Conservation (phyloP, 2,797 vertebrate species). For the Poeciliopsis gracilis region DNA sequence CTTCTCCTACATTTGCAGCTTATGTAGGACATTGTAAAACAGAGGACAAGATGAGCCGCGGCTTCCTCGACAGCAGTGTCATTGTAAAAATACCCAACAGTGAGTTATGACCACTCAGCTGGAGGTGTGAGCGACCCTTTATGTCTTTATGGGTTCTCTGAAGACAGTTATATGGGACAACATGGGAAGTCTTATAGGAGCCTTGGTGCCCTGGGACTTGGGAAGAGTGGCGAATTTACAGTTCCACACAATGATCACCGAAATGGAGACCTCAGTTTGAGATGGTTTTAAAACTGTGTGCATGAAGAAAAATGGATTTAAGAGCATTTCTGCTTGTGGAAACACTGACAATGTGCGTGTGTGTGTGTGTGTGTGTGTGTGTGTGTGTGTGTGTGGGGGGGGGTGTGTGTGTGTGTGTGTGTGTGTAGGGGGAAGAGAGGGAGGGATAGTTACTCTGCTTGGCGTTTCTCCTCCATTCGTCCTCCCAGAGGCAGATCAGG, state of each 20-base stretch:
- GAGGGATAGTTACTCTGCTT: constrained; percentile 58
- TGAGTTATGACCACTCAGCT: constrained; percentile 76
- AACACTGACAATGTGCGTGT: constrained; percentile 12
- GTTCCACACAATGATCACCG: constrained; percentile 52
- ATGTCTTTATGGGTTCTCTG: constrained; percentile 75
- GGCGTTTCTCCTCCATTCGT: constrained; percentile 79
- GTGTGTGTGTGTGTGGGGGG: constrained; percentile 10
- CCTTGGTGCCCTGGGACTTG: constrained; percentile 59
- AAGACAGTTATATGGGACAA: constrained; percentile 75
- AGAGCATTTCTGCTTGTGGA: constrained; percentile 35
- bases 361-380: neutral
- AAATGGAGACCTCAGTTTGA: constrained; percentile 35
- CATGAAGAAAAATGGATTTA: constrained; percentile 47
- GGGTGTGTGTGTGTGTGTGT: constrained; percentile 1
- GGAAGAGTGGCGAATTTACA: constrained; percentile 65
- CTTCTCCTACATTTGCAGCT: constrained; percentile 58
- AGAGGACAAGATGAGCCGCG: constrained; percentile 68
- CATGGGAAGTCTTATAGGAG: constrained; percentile 71
- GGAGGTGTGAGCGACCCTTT: constrained; percentile 68
- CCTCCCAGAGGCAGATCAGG: constrained; percentile 78
- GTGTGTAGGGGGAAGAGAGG: constrained; percentile 6
- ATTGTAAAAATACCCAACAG: constrained; percentile 68
- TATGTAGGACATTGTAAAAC: constrained; percentile 68
- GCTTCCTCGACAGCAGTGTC: constrained; percentile 66
- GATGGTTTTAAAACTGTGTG: constrained; percentile 15